Conservation (phyloP, 2,888 invertebrate species). For the Zygaena filipendulae region DNA sequence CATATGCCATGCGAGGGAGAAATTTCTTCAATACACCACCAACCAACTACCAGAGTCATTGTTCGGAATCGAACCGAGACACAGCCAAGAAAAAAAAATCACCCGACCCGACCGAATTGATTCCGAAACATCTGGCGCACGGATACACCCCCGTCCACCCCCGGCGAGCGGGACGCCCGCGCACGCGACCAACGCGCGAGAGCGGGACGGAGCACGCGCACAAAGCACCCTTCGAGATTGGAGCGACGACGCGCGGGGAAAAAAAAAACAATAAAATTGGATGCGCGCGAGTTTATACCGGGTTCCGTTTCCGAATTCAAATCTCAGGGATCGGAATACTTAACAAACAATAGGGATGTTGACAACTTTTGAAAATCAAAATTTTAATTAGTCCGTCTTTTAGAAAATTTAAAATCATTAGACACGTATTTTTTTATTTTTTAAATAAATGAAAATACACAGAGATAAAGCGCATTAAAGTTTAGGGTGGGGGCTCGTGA, state of each 20-base stretch:
- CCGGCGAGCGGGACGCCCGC: constrained; percentile 24
- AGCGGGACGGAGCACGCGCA: constrained; percentile 16
- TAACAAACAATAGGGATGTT: too few species aligned
- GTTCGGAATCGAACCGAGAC: constrained; percentile 30
- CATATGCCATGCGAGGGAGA: constrained; percentile 23
- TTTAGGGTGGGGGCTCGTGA: too few species aligned
- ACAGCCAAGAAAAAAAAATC: constrained; percentile 23
- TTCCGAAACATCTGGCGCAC: constrained; percentile 43
- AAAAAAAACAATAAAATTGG: constrained; percentile 26
- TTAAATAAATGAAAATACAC: too few species aligned
- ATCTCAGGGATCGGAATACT: too few species aligned
- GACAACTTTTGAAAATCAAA: too few species aligned
- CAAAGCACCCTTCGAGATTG: constrained; percentile 24
- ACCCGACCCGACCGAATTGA: too few species aligned
- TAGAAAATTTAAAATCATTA: too few species aligned
- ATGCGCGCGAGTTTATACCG: constrained; percentile 30
- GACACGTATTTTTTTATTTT: too few species aligned
- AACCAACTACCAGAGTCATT: too few species aligned
- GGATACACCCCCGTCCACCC: constrained; percentile 36
- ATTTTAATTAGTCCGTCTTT: too few species aligned
- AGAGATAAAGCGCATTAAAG: too few species aligned
- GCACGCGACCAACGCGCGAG: constrained; percentile 6
- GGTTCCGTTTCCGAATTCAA: constrained; percentile 39
- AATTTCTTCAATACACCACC: constrained; percentile 20
- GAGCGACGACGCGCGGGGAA: constrained; percentile 10